A percentile compares a stretch with the other conserved stretches of the same genome.
These are phyloP conservation scores for Podabrus alpinus DNA, from an alignment of 2,888 invertebrate genomes.

Conservation along the genomic window DNA sequence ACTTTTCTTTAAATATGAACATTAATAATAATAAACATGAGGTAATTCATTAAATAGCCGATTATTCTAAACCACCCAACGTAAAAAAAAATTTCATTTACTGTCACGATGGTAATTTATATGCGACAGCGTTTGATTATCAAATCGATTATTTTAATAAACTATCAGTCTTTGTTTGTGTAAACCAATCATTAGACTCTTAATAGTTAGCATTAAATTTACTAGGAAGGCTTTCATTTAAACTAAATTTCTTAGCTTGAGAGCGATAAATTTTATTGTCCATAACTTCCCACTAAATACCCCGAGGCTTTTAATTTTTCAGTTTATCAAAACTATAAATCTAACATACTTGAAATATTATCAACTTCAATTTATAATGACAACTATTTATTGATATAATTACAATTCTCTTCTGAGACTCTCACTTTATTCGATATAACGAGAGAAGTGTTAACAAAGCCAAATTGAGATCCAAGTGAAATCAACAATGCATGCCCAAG, in stretches of 20 bases:
- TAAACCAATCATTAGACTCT: background rate
- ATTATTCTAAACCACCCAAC: background rate
- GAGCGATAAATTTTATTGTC: background rate
- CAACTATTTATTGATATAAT: background rate
- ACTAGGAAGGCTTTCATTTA: background rate
- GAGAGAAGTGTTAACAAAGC: background rate
- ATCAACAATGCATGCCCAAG: background rate
- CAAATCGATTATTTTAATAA: slow-evolving; percentile 1
- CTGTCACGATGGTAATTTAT: background rate
- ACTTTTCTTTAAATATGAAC: background rate
- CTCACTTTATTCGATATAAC: background rate
- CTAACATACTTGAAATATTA: background rate
- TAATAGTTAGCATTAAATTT: background rate
- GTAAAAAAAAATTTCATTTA: background rate
- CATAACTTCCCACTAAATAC: background rate
- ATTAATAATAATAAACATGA: background rate
- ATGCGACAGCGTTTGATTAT: background rate
- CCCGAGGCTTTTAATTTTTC: background rate
- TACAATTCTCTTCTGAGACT: background rate
- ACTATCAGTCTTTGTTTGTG: slow-evolving; percentile 1
- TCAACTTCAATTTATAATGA: background rate
- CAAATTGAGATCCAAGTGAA: background rate
- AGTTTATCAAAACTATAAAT: background rate
- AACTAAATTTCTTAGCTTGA: background rate
- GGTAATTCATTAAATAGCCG: background rate